A percentile compares a stretch with the other conserved stretches of the same genome.
phyloP scores from a whole-genome alignment of 1,140 invertebrate genomes.

The Platorchestia sp. region DNA sequence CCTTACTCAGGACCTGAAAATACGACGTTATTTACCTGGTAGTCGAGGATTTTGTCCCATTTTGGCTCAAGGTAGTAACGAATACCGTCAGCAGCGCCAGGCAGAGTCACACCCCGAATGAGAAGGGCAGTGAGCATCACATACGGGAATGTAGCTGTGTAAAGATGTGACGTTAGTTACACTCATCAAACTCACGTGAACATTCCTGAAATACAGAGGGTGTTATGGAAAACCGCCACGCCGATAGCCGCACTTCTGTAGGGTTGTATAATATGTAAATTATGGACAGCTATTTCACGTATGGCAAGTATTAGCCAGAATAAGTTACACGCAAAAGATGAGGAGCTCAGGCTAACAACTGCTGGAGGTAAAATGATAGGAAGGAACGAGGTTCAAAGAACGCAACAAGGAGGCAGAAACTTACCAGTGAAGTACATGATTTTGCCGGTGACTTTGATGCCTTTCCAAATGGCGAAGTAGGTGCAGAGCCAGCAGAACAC shows the following conservation, averaged over 20 bases:
- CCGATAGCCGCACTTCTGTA: slow-evolving; percentile 52
- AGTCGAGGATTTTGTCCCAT: slow-evolving; percentile 79
- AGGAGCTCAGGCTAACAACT: slow-evolving; percentile 53
- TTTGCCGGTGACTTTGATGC: slow-evolving; percentile 96
- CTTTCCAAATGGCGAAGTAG: slow-evolving; percentile 98
- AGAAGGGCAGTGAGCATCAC: slow-evolving; percentile 83
- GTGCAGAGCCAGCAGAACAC: slow-evolving; percentile 92
- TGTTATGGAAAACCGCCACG: slow-evolving; percentile 62
- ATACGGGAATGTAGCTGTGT: slow-evolving; percentile 87
- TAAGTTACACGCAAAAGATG: slow-evolving; percentile 57
- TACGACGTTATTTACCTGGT: slow-evolving; percentile 73
- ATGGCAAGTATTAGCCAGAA: slow-evolving; percentile 65
- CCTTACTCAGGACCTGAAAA: slow-evolving; percentile 66
- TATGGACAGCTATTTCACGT: slow-evolving; percentile 66
- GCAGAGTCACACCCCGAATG: slow-evolving; percentile 81
- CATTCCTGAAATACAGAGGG: slow-evolving; percentile 65
- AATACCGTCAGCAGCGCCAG: slow-evolving; percentile 85
- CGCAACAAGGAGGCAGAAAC: slow-evolving; percentile 15
- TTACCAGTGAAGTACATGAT: slow-evolving; percentile 74
- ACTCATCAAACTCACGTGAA: slow-evolving; percentile 62
- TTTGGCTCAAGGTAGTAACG: slow-evolving; percentile 81
- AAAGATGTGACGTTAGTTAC: slow-evolving; percentile 74
- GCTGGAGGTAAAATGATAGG: slow-evolving; percentile 2
- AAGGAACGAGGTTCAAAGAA: neutral
- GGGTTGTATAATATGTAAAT: slow-evolving; percentile 57